Evolutionary conservation across 2,797 vertebrate genomes (phyloP), one percentile per base, ranked within the genome.

Genomic region (Bradypodion pumilum): DNA sequence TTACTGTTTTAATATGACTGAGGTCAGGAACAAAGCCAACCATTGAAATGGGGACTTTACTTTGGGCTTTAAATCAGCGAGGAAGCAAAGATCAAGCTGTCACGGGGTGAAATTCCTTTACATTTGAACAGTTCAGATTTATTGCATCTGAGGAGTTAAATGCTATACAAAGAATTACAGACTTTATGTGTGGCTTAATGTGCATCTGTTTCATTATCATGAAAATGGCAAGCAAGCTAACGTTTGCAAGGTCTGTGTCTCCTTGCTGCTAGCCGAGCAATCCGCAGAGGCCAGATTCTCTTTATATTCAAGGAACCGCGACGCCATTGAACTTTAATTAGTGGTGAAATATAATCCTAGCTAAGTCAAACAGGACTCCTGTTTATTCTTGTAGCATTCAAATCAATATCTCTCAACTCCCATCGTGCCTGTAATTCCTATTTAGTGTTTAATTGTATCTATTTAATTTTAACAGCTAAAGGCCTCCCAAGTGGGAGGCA

Each of bases 281-380:
- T 21, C 76, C 76, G 2, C n/a, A 60, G 79, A 37, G 60, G 29
- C 80, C 77, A 1, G 13, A 13, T 44, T 49, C n/a, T 74, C 85
- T 90, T 88, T 60, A 46, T 25, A 59, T 87, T 82, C 91, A 73
- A 85, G 49, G 44, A 82, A 90, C 87, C 62, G 78, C 59, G 84
- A 75, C 56, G n/a, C 23, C 7, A 13, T 10, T 83, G 40, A 89
- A 84, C 85, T 90, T 88, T 88, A 91, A 91, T 93, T 92, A 86
- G 84, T 74, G 83, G 35, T 87, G 82, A 93, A 91, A 91, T 87
- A 85, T 44, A 93, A 92, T 73, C 74, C 78, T 79, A 25, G 65
- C 42, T 82, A 91, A 88, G 37, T 84, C 90, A 88, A 85, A 85
- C 68, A 80, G 49, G 37, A 86, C 62, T 83, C 88, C 68, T 21